Evolutionary conservation across 2,888 invertebrate genomes (phyloP), one percentile per base, ranked within the genome.

Genomic region (Acleris sparsana): DNA sequence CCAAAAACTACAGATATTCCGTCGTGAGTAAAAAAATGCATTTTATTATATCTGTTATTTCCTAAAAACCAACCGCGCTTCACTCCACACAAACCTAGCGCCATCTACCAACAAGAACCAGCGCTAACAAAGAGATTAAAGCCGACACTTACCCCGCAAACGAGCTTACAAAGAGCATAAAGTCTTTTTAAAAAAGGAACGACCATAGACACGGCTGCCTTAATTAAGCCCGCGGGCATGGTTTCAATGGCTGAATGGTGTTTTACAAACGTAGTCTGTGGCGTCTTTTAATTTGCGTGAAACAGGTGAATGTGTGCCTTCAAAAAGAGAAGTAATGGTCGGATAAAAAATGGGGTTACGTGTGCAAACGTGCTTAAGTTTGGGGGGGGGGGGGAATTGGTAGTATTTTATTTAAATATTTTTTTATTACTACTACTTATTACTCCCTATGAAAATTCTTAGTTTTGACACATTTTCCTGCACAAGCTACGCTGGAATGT

Each of bases 231-330:
- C 44, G 84, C 85, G 84, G 87, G 85, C 88, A 87, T 17, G 49
- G 20, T 3, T 52, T 25, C 22, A 89, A 90, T 88, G 83, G 80
- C 83, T 89, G 89, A 91, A 90, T 90, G 88, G 86, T 84, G 85
- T 78, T 85, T 85, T 89, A 80, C 88, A 83, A 79, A 81, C 85
- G 83, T 80, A 83, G 82, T 86, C 84, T 89, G 84, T 87, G 84
- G 80, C 86, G 85, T 89, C 88, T 92, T 91, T 92, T 91, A 91
- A 92, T 92, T 92, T 90, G 89, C 87, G 89, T 89, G 82, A 90
- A 92, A 91, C 89, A 89, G 85, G 85, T 57, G 57, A 57, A 46
- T 57, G n/a, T 39, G 22, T 20, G 33, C 53, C 59, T 57, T 49
- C 22, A 39, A 39, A 33, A 2, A 18, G 33, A 39, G 17, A 7